Base-by-base conservation (phyloP, 2,797 vertebrate species). In the Malacoctenus gilli region DNA sequence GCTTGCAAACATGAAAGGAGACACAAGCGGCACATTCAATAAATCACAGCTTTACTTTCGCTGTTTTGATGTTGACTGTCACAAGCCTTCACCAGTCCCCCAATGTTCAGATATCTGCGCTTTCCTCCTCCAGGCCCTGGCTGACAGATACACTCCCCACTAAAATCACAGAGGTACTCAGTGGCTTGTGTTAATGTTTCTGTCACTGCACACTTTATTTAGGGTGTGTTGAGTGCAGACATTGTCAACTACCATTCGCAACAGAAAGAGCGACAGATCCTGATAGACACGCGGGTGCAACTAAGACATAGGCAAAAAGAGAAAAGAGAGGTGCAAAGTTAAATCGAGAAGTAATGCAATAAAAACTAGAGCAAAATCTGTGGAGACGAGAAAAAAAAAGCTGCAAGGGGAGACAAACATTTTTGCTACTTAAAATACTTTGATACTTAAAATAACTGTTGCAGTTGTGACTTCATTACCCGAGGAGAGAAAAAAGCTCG, bases 11-110 rank as follows among this genome's bases (percentile, higher is more conserved):
- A 86, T 82, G 75, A 87, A 89, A 87, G 84, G 61, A 63, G 73
- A 82, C 70, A 64, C 79, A 69, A 80, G 77, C 54, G 31, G 81
- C 68, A 52, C 70, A 72, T 87, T 87, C 74, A 86, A 75, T 84
- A 83, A 88, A 87, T 88, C 87, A 83, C 67, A 70, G 78, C 83
- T 77, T 84, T 78, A 72, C 81, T 85, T 78, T 83, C 55, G 50
- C 66, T 72, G 74, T 85, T 86, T 84, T 85, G 82, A 88, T 83
- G 85, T 82, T 74, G 84, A 82, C 83, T 83, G 84, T 87, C 84
- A 84, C 75, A 80, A 71, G 76, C 68, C 72, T 68, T 63, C 66
- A 75, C 30, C 75, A 75, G 65, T 55, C 52, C 39, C 5, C 44
- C 66, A 80, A 83, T 77, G 85, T 86, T 88, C 81, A 85, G 84